Evolutionary conservation across 64 coral and sea anemone species (phyloP).

Genomic region (Orbicella faveolata): DNA sequence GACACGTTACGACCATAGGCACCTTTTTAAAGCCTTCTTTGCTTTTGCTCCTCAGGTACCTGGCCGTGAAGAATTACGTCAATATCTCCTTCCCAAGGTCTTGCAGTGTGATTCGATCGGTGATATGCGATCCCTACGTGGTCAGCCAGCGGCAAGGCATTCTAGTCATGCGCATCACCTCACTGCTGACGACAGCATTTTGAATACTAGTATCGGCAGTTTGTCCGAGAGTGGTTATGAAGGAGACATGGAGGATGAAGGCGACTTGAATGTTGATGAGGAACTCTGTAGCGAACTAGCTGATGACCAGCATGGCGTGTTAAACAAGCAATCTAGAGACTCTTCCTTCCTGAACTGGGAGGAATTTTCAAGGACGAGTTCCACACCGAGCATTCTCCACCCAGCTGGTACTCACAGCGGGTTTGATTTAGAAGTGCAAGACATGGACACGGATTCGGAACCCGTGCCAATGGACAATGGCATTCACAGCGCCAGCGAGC

Average conservation of each 20-base stretch:
- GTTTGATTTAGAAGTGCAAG: conserved; percentile 62
- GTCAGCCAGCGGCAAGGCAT: background rate
- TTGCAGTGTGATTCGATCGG: conserved; percentile 4
- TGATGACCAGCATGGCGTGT: conserved; percentile 49
- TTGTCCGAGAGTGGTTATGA: conserved; percentile 90
- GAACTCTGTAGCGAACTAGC: conserved; percentile 30
- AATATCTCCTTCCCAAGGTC: conserved; percentile 14
- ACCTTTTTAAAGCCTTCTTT: background rate
- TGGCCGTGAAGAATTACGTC: conserved; percentile 48
- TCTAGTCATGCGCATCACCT: background rate
- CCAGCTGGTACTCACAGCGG: conserved; percentile 23
- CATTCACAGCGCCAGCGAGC: conserved; percentile 68
- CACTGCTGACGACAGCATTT: conserved; percentile 49
- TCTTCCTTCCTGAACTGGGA: conserved; percentile 85
- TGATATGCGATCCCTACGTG: background rate
- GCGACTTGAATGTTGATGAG: conserved; percentile 61
- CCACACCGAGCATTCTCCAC: conserved; percentile 86
- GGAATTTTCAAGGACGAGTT: conserved; percentile 60
- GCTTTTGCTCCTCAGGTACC: conserved; percentile 30
- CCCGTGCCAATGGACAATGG: conserved; percentile 52
- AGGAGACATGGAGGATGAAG: conserved; percentile 88
- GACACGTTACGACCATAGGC: no score
- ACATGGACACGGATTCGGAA: conserved; percentile 75
- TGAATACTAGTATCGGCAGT: conserved; percentile 72
- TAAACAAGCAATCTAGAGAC: conserved; percentile 75